Conservation (phyloP, 2,888 invertebrate species). For the Cryptosula pallasiana region DNA sequence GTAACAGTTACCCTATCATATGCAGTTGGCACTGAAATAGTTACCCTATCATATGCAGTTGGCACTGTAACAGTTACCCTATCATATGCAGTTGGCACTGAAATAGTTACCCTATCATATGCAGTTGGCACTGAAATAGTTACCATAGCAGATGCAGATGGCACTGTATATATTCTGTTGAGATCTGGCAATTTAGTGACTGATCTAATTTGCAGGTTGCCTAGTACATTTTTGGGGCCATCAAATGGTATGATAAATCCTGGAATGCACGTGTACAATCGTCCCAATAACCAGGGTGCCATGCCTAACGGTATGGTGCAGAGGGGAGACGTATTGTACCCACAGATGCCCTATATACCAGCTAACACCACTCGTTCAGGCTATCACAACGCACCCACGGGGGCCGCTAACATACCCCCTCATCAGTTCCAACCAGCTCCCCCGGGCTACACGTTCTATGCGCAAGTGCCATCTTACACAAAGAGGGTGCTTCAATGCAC, state of each 20-base stretch:
- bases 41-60: no score
- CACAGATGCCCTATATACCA: not conserved
- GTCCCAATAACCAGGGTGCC: not conserved
- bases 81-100: no score
- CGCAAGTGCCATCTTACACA: not conserved
- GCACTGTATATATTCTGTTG: no score
- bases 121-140: no score
- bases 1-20: no score
- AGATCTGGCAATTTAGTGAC: no score
- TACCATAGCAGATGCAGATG: no score
- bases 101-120: no score
- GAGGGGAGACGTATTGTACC: slow-evolving; percentile 5
- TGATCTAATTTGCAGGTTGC: no score
- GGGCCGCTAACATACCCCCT: not conserved
- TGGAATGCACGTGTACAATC: not conserved
- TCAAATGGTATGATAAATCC: slow-evolving; percentile 15
- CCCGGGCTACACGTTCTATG: not conserved
- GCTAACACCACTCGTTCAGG: not conserved
- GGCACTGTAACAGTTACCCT: no score
- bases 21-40: no score
- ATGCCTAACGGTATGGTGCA: slow-evolving; percentile 4
- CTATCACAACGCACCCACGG: slow-evolving; percentile 1
- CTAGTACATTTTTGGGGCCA: not conserved
- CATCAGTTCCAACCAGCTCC: not conserved
- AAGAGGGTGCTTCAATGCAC: slow-evolving; percentile 1